Evolutionary conservation across 1,140 invertebrate species (phyloP).

Genomic region (Olivierus martensii): DNA sequence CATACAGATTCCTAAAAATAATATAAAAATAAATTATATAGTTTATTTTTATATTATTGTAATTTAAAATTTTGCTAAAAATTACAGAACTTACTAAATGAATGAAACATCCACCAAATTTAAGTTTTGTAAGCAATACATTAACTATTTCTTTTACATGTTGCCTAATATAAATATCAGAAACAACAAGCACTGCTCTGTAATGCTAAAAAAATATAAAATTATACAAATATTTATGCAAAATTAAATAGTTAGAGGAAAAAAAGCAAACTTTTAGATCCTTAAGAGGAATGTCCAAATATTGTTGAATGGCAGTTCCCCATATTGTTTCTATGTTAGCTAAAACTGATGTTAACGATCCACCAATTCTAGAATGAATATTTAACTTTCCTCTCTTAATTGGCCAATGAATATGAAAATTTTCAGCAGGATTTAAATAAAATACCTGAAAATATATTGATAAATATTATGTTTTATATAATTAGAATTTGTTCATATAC

Average conservation of each 20-base stretch:
- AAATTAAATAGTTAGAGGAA: not conserved
- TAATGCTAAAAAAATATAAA: constrained; percentile 32
- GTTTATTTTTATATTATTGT: no score
- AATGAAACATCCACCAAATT: constrained; percentile 80
- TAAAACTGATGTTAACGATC: constrained; percentile 64
- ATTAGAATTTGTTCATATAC: no score
- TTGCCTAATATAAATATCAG: constrained; percentile 77
- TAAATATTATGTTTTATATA: no score
- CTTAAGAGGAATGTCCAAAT: constrained; percentile 56
- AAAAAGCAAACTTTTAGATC: constrained; percentile 47
- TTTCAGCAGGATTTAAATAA: constrained; percentile 49
- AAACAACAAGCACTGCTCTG: constrained; percentile 72
- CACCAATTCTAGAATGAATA: constrained; percentile 62
- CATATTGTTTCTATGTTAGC: constrained; percentile 78
- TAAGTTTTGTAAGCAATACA: constrained; percentile 62
- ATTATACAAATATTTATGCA: not conserved
- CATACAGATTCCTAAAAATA: constrained; percentile 33
- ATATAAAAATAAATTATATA: not conserved
- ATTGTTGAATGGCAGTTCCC: constrained; percentile 58
- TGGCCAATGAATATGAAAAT: constrained; percentile 80
- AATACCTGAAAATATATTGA: constrained; percentile 38
- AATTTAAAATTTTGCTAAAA: not conserved
- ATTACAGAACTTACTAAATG: constrained; percentile 48
- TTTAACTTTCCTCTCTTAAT: constrained; percentile 64
- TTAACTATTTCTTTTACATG: constrained; percentile 74